These are phyloP conservation scores for Xenopus borealis DNA, from an alignment of 2,113 vertebrate species.

Conservation along the genomic window DNA sequence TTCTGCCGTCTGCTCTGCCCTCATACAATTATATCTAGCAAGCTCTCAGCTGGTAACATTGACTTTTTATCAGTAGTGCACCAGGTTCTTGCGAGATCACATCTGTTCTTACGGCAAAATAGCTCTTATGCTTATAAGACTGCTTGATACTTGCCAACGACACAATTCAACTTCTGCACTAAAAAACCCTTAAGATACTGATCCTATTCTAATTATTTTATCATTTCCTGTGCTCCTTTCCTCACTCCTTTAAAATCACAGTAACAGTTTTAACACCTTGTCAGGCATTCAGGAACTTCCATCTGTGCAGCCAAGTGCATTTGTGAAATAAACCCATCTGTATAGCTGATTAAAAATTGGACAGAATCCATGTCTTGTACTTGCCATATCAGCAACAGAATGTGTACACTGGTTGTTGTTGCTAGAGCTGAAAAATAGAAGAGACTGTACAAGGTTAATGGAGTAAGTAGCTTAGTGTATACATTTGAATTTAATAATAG, in stretches of 20 bases:
- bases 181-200: conserved; percentile 63
- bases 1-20: conserved; percentile 48
- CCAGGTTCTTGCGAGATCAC: conserved; percentile 50
- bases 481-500: conserved; percentile 61
- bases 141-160: conserved; percentile 54
- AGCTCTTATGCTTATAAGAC: conserved; percentile 51
- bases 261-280: conserved; percentile 77
- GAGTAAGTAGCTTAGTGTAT: conserved; percentile 56
- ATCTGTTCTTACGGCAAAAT: conserved; percentile 49
- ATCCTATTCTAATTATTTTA: conserved; percentile 65
- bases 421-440: conserved; percentile 50
- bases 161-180: conserved; percentile 62
- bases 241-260: conserved; percentile 70
- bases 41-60: conserved; percentile 51
- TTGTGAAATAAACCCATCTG: conserved; percentile 81
- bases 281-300: conserved; percentile 73
- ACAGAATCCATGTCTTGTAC: conserved; percentile 69
- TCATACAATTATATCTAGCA: conserved; percentile 50
- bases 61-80: conserved; percentile 49
- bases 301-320: conserved; percentile 70
- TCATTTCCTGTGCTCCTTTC: conserved; percentile 63
- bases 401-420: conserved; percentile 60
- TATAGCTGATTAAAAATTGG: conserved; percentile 78
- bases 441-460: conserved; percentile 51
- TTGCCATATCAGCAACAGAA: conserved; percentile 63